Base-by-base conservation (phyloP, 1,140 invertebrate species). In the Octopus bimaculoides region DNA sequence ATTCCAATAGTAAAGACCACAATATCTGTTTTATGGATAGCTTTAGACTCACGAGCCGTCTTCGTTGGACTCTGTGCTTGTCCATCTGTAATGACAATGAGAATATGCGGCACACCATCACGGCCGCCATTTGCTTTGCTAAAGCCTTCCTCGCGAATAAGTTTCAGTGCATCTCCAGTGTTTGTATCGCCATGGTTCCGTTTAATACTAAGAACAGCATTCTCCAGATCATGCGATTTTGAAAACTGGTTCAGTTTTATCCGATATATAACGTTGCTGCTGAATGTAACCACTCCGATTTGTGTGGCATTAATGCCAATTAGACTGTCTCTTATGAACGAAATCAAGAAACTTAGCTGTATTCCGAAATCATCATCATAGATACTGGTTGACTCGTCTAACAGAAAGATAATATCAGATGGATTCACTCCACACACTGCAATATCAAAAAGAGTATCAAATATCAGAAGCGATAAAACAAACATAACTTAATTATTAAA, bases 1-100 rank as follows among this genome's bases (percentile, higher is more conserved):
- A 84, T 82, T 10, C 83, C 83, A 54, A 84, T 79, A 52, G 81
- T 82, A 26, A 83, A 83, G 14, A 85, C 77, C 7, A 66, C 77
- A 41, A 81, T 79, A 0, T 80, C 77, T 7, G 77, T 77, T 12
- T 80, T 69, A 53, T 85, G 85, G 20, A 86, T 71, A 14, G 77
- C 8, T 4, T 69, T 77, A 6, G 84, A 81, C 52, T 82, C 73
- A 0, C 20, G 17, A 0, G 79, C 26, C 9, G 85, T 86, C 7
- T 75, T 8, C 0, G 9, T 77, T 14, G 79, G 77, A 52, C 84
- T 52, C 1, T 80, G 76, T 17, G 85, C 85, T 3, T 78, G 82
- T 20, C 84, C 85, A 26, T 86, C 85, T 4, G 85, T 86, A 5
- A 86, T 77, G 6, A 85, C 80, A n/a, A 86, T 79, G 1, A 83